Base-by-base conservation (phyloP, 2,888 invertebrate species). In the Ochropacha duplaris region DNA sequence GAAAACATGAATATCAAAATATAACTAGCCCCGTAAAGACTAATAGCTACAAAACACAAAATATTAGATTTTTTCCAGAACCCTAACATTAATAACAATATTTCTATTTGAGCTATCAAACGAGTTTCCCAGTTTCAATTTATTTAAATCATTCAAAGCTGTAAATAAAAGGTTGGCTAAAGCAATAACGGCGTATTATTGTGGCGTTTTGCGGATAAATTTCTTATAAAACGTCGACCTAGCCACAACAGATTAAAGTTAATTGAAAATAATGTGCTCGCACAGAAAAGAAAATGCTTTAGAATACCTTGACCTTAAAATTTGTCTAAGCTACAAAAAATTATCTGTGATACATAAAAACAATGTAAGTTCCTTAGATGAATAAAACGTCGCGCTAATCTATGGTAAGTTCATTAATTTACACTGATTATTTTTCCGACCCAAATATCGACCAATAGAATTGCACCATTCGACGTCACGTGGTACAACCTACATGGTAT, bases 181-280 rank as follows among this genome's bases (percentile, higher is more conserved):
- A 28, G 52, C 22, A 52, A 31, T 52, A 52, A 31, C 50, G 9
- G 34, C 12, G 44, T 44, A 44, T 31, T 52, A 52, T 31, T 52
- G 52, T 51, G 52, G 31, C 12, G 52, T 52, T 26, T 52, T 31
- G 31, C 31, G 31, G 31, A 52, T 52, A 31, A 56, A 59, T 64
- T 39, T 58, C 62, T 65, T 62, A 64, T 62, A 44, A 28, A 57
- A n/a, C 56, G 60, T 31, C 54, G 22, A 31, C 60, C 54, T 57
- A 66, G 60, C 57, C 65, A 61, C 59, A 64, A 64, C 65, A 61
- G 57, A 62, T 62, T 62, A 60, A 19, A 16, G 31, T 51, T 66
- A 69, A 71, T 68, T 66, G 62, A 68, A 61, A 71, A 65, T 65
- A 60, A 68, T 71, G 68, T 58, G 65, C 56, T 24, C 14, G 55